Evolutionary conservation across 1,140 invertebrate genomes (phyloP).

Genomic region (Stegodyphus dumicola): DNA sequence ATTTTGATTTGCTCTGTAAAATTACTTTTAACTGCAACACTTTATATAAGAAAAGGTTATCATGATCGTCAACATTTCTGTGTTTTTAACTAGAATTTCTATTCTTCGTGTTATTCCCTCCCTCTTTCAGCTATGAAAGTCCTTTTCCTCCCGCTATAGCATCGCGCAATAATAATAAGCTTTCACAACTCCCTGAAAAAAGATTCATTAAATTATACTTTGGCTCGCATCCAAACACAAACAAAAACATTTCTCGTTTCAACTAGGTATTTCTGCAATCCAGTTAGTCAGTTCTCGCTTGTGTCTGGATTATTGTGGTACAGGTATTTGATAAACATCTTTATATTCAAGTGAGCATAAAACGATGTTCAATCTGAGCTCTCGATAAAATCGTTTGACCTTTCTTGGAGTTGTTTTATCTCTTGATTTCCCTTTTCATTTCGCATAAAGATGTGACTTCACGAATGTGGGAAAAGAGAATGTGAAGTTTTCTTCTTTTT

Average conservation of each 20-base stretch:
- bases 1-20: neutral
- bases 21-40: neutral
- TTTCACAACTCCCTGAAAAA: slow-evolving; percentile 28
- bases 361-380: slow-evolving; percentile 38
- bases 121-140: neutral
- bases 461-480: slow-evolving; percentile 19
- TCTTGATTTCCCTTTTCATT: slow-evolving; percentile 50
- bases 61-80: neutral
- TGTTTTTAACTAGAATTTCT: neutral
- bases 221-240: slow-evolving; percentile 41
- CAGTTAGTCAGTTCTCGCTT: slow-evolving; percentile 32
- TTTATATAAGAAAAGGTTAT: neutral
- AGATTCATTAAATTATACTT: slow-evolving; percentile 50
- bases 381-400: slow-evolving; percentile 55
- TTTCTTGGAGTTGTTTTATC: slow-evolving; percentile 26
- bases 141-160: neutral
- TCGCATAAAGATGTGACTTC: slow-evolving; percentile 41
- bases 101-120: neutral
- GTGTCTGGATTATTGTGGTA: slow-evolving; percentile 37
- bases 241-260: slow-evolving; percentile 33
- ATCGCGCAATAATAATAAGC: slow-evolving; percentile 14
- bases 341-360: slow-evolving; percentile 18
- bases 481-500: slow-evolving; percentile 6
- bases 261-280: slow-evolving; percentile 16
- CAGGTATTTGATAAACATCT: slow-evolving; percentile 39